These are phyloP conservation scores for Pseudopipra pipra DNA, from an alignment of 2,113 vertebrate genomes.

Conservation along the genomic window DNA sequence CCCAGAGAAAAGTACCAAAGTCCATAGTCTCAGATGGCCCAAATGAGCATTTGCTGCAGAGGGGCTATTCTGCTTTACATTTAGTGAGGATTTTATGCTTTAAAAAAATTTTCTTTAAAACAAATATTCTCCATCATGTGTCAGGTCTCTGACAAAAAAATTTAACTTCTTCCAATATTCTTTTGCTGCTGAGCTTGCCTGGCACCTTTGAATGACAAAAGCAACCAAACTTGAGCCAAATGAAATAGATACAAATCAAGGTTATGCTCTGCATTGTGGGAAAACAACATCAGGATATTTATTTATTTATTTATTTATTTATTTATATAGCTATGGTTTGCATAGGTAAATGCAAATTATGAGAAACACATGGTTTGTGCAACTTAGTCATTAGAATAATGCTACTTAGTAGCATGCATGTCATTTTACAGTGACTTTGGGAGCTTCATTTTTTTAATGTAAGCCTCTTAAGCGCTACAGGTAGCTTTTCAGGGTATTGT, in stretches of 20 bases:
- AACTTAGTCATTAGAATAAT: not conserved
- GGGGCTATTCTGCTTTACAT: not conserved
- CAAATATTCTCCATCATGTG: not conserved
- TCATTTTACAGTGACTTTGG: not conserved
- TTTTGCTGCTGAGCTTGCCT: not conserved
- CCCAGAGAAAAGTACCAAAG: not conserved
- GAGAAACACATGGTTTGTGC: not conserved
- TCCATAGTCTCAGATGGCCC: not conserved
- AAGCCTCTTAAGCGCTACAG: not conserved
- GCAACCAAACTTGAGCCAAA: not conserved
- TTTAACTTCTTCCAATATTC: not conserved
- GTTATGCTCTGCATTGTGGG: not conserved
- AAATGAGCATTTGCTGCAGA: not conserved
- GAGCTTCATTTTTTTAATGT: not conserved
- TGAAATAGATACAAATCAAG: not conserved
- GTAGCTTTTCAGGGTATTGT: not conserved
- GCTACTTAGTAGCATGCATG: not conserved
- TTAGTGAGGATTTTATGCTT: not conserved
- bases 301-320: not conserved
- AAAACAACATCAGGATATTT: not conserved
- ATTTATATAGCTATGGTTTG: not conserved
- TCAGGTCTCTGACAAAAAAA: not conserved
- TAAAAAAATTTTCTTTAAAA: not conserved
- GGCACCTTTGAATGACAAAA: not conserved
- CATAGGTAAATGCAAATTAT: not conserved